These are phyloP conservation scores for Xanthia togata DNA, from an alignment of 2,888 invertebrate genomes.

Conservation along the genomic window DNA sequence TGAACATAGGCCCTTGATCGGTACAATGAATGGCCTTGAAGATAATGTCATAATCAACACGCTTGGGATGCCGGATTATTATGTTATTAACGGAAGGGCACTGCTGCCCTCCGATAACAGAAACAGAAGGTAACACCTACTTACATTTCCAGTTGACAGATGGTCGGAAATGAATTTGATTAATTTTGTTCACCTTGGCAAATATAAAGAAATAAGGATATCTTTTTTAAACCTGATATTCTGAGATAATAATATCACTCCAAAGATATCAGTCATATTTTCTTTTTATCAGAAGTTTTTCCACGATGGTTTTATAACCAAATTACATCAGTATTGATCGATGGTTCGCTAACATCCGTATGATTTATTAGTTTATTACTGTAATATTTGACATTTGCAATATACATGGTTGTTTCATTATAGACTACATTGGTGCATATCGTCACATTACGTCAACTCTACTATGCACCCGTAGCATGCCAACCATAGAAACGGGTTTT, in stretches of 20 bases:
- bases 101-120: background rate
- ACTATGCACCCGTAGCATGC: constrained; percentile 3
- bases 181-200: constrained; percentile 19
- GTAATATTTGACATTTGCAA: constrained; percentile 12
- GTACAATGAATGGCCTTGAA: constrained; percentile 30
- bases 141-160: constrained; percentile 24
- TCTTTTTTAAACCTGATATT: constrained; percentile 37
- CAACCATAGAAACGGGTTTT: no score
- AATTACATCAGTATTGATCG: constrained; percentile 21
- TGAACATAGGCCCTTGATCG: constrained; percentile 23
- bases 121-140: constrained; percentile 22
- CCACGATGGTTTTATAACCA: background rate
- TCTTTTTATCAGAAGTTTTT: constrained; percentile 16
- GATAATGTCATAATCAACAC: constrained; percentile 18
- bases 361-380: constrained; percentile 1
- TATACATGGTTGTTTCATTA: constrained; percentile 23
- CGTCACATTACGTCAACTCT: constrained; percentile 27
- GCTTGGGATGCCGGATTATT: constrained; percentile 24
- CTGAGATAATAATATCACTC: constrained; percentile 1
- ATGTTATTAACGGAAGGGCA: background rate
- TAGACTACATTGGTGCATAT: constrained; percentile 17
- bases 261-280: constrained; percentile 35
- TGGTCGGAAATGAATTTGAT: constrained; percentile 36
- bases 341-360: constrained; percentile 22
- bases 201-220: constrained; percentile 33